phyloP scores from a whole-genome alignment of 2,888 invertebrate species.

The Agrotis clavis region DNA sequence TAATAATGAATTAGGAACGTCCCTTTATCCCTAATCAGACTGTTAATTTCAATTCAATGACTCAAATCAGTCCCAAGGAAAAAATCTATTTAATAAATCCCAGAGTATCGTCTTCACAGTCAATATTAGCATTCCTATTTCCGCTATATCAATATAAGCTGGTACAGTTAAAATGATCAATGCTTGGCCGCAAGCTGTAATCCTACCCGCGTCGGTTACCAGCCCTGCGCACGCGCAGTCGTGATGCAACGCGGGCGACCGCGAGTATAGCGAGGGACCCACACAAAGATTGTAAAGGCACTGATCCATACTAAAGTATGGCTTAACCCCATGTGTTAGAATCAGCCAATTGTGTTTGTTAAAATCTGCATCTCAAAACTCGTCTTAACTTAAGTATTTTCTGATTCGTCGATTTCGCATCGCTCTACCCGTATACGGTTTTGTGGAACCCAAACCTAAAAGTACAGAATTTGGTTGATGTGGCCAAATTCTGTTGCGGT shows the following conservation, averaged over 20 bases:
- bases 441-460: too few relatives aligned
- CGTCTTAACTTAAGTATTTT: too few relatives aligned
- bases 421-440: too few relatives aligned
- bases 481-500: too few relatives aligned
- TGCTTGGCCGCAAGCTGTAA: constrained; percentile 62
- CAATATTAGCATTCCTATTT: constrained; percentile 21
- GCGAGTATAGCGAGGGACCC: constrained; percentile 36
- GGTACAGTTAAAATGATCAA: constrained; percentile 42
- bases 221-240: constrained; percentile 61
- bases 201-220: constrained; percentile 59
- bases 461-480: too few relatives aligned
- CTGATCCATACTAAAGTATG: neutral
- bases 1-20: too few relatives aligned
- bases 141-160: constrained; percentile 27
- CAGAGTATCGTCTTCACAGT: neutral
- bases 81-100: neutral
- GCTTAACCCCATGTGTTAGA: neutral
- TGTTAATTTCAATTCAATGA: too few relatives aligned
- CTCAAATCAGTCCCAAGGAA: neutral
- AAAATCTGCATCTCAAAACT: too few relatives aligned
- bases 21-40: too few relatives aligned
- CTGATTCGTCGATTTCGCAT: too few relatives aligned
- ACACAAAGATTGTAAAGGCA: constrained; percentile 17
- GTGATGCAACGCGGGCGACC: constrained; percentile 62
- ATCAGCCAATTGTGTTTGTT: too few relatives aligned